Evolutionary conservation across 2,888 invertebrate genomes (phyloP).

Genomic region (Eupithecia dodoneata): DNA sequence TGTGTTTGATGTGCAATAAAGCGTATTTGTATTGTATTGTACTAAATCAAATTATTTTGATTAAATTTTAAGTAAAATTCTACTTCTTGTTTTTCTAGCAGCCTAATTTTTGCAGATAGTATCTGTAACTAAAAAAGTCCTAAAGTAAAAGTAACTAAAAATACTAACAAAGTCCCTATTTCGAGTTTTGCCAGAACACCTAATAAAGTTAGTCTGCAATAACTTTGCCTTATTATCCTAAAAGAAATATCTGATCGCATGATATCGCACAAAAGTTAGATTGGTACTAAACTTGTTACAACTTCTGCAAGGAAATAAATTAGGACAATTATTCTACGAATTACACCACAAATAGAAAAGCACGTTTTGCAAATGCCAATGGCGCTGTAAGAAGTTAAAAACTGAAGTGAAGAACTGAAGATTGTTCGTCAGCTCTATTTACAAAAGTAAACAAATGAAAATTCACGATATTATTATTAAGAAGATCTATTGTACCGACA

Average conservation of each 20-base stretch:
- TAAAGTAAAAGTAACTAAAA: too few relatives aligned
- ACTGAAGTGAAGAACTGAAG: neutral
- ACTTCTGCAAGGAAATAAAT: constrained; percentile 35
- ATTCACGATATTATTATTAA: neutral
- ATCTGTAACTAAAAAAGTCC: too few relatives aligned
- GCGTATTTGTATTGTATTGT: too few relatives aligned
- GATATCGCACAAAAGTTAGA: constrained; percentile 43
- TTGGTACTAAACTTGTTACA: constrained; percentile 39
- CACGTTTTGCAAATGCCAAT: constrained; percentile 7
- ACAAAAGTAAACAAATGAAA: neutral
- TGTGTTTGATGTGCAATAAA: too few relatives aligned
- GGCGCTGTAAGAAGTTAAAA: neutral
- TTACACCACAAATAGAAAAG: constrained; percentile 17
- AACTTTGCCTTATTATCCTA: constrained; percentile 5
- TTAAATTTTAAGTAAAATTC: neutral
- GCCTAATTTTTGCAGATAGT: too few relatives aligned
- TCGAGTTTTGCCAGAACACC: neutral
- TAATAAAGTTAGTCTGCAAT: constrained; percentile 9
- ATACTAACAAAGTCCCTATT: neutral
- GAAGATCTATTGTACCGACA: too few relatives aligned
- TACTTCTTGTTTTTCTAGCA: neutral
- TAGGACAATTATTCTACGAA: constrained; percentile 22
- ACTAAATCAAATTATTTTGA: neutral
- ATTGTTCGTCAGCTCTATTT: neutral
- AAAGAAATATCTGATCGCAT: constrained; percentile 35